Conservation (phyloP, 1,140 invertebrate genomes). For the Bombus waltoni region DNA sequence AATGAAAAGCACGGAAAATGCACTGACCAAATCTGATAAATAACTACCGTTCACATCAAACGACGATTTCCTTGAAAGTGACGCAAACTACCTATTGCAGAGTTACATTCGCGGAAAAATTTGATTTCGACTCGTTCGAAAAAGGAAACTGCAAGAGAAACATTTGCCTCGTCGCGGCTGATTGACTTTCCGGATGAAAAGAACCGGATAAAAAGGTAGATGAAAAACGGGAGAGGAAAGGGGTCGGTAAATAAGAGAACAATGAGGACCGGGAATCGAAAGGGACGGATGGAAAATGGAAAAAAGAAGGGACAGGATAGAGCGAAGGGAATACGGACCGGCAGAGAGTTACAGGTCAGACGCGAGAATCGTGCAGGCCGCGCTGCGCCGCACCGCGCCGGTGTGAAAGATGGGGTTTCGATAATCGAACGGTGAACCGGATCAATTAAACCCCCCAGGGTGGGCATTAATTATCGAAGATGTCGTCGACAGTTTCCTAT, state of each 20-base stretch:
- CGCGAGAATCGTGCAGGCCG: slow-evolving; percentile 1
- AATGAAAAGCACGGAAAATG: no score
- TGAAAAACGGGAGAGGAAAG: not conserved
- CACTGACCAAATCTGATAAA: no score
- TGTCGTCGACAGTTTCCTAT: slow-evolving; percentile 69
- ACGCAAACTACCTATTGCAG: no score
- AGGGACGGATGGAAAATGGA: not conserved
- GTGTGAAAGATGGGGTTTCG: slow-evolving; percentile 66
- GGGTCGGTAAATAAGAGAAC: slow-evolving; percentile 26
- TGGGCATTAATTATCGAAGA: slow-evolving; percentile 68
- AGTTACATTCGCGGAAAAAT: not conserved
- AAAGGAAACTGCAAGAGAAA: not conserved
- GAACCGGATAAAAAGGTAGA: not conserved
- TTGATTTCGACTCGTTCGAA: not conserved
- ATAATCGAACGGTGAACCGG: slow-evolving; percentile 70
- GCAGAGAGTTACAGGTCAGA: slow-evolving; percentile 29
- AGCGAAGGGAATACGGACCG: not conserved
- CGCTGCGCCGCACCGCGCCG: not conserved
- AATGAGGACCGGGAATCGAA: not conserved
- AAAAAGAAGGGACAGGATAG: not conserved
- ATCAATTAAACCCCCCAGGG: slow-evolving; percentile 67
- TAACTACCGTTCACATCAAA: no score
- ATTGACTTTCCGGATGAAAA: slow-evolving; percentile 12
- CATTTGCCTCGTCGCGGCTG: not conserved
- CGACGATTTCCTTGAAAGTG: no score